Conservation (phyloP, 2,113 vertebrate genomes). For the Dasyprocta punctata region DNA sequence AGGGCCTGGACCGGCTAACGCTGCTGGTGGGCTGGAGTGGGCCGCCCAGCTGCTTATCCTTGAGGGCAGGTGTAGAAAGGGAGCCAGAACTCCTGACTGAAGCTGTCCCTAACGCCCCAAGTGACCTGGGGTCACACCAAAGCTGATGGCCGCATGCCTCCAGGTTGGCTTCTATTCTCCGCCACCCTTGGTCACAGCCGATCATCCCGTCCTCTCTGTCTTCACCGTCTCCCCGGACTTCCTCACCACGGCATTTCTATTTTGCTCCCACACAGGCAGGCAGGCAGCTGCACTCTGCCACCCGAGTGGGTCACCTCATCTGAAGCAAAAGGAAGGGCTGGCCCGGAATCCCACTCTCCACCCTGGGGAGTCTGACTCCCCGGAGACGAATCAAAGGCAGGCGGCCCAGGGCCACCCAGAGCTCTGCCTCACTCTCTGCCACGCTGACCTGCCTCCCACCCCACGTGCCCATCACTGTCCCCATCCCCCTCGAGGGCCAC, state of each 20-base stretch:
- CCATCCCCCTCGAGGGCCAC: background rate
- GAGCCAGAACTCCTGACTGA: too few relatives aligned
- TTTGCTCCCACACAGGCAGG: background rate
- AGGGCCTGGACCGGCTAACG: background rate
- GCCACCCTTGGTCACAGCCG: background rate
- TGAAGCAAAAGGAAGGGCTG: background rate
- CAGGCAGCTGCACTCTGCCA: background rate
- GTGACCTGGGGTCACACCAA: too few relatives aligned
- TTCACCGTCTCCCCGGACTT: background rate
- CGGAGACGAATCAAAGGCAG: background rate
- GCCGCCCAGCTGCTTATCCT: too few relatives aligned
- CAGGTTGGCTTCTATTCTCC: too few relatives aligned
- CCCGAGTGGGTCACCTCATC: background rate
- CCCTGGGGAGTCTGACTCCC: background rate
- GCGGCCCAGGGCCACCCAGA: background rate
- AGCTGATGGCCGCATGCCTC: too few relatives aligned
- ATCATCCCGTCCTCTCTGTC: background rate
- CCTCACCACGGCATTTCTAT: background rate
- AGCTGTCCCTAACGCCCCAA: too few relatives aligned
- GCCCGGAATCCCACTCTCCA: fast-evolving
- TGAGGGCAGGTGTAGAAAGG: too few relatives aligned
- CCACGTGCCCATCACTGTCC: background rate
- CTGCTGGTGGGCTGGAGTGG: too few relatives aligned
- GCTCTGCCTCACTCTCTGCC: background rate
- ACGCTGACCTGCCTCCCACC: too few relatives aligned